Evolutionary conservation across 1,140 invertebrate genomes (phyloP), one percentile per base, ranked within the genome.

Genomic region (Drosophila mauritiana): DNA sequence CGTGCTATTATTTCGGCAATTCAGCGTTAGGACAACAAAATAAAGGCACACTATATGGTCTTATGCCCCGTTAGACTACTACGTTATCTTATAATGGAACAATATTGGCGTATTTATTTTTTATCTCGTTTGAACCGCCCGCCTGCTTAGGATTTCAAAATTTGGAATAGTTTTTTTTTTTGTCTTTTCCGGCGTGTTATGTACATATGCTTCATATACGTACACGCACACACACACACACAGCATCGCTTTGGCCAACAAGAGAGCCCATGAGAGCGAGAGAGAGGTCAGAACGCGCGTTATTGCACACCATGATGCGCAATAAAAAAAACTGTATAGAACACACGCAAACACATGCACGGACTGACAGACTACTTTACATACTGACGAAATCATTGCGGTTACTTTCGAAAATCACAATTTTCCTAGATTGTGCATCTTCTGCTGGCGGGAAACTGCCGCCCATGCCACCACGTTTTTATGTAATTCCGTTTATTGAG

Each of bases 221-320:
- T 46, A 20, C 34, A 45, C 17, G 17, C 43, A 69, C 65, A 48
- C 20, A 45, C 54, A 45, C 20, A 43, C 69, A 69, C 39, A 65
- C 56, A 48, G 11, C 48, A 43, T 51, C 37, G 58, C 42, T 59
- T 49, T 27, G 54, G 57, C n/a, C n/a, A 42, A 37, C 22, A 27
- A 40, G 62, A 57, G 25, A n/a, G 17, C 43, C 36, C 20, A 59
- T 42, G 58, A 43, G 73, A 67, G 62, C 8, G 53, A 64, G 36
- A 68, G 62, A 73, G 62, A 79, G 54, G 53, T 70, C 75, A 61
- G 76, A 59, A 69, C 56, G 64, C 76, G 76, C 80, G 76, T 72
- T 80, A 76, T 61, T 76, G 78, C 80, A 77, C 79, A 86, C 83
- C 82, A 77, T 88, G 83, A 86, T 86, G 83, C 83, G 83, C 83